A percentile compares a stretch with the other conserved stretches of the same genome.
phyloP scores from a whole-genome alignment of 2,888 invertebrate genomes.

The Erynnis tages region DNA sequence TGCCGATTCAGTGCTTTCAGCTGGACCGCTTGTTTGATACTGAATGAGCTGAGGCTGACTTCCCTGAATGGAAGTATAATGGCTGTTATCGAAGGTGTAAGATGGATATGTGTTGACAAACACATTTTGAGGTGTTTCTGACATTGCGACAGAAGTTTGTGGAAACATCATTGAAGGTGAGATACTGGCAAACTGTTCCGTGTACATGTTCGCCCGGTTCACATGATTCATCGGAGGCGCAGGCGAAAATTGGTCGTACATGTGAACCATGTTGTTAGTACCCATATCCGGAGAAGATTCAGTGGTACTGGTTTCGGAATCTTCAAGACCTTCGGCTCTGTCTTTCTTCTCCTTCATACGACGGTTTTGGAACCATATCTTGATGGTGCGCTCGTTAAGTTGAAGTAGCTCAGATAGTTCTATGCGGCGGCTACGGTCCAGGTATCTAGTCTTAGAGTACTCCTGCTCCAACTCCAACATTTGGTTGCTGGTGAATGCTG shows the following conservation, averaged over 20 bases:
- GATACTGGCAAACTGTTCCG: slow-evolving; percentile 43
- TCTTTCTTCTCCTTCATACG: slow-evolving; percentile 89
- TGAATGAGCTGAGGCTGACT: slow-evolving; percentile 40
- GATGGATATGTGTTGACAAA: slow-evolving; percentile 36
- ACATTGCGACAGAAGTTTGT: slow-evolving; percentile 27
- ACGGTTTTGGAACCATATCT: slow-evolving; percentile 93
- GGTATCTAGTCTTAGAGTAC: slow-evolving; percentile 85
- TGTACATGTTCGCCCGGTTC: slow-evolving; percentile 40
- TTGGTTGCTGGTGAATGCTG: slow-evolving; percentile 89
- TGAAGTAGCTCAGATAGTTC: slow-evolving; percentile 69
- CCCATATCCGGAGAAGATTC: slow-evolving; percentile 45
- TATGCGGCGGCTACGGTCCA: slow-evolving; percentile 87
- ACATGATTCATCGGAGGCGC: slow-evolving; percentile 24
- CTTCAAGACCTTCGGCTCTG: slow-evolving; percentile 52
- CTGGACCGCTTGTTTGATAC: slow-evolving; percentile 33
- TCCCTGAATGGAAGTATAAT: slow-evolving; percentile 32
- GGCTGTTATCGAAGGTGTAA: slow-evolving; percentile 36
- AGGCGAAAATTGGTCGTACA: slow-evolving; percentile 33
- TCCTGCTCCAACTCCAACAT: slow-evolving; percentile 88
- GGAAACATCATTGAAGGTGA: slow-evolving; percentile 36
- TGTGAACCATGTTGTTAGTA: slow-evolving; percentile 33
- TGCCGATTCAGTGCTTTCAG: slow-evolving; percentile 29
- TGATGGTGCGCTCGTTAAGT: slow-evolving; percentile 78
- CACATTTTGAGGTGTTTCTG: slow-evolving; percentile 32
- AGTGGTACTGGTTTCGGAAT: slow-evolving; percentile 48